Evolutionary conservation across 2,113 vertebrate species (phyloP), one percentile per base, ranked within the genome.

Genomic region (Neodon shergylaensis): DNA sequence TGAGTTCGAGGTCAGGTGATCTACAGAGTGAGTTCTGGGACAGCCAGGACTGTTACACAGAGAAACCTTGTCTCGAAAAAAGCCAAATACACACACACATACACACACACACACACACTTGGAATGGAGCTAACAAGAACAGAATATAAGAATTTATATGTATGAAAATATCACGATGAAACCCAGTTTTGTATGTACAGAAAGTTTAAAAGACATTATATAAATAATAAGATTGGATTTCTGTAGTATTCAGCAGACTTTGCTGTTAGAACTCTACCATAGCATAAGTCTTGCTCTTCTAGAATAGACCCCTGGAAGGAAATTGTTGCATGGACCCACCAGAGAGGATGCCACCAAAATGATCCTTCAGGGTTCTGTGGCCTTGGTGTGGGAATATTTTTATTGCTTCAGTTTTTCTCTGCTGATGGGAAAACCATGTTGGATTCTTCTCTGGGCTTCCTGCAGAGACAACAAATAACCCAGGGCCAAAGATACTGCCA

Each of bases 321-420:
- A 92, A 76, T 88, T 24, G 36, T 82, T 78, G 79, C 26, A 77
- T 88, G 82, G 81, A 68, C 94, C 36, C 73, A 7, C 47, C 52
- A 36, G 63, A 47, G 63, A 82, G 47, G 36, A 58, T 86, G 22
- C 78, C 91, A 86, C 77, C 66, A 91, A 93, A 94, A 65, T n/a
- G 73, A 72, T 86, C 44, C 85, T 66, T 88, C 13, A 33, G 24
- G 28, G 42, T 44, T 42, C 36, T 90, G 19, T 81, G 72, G 36
- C 0, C 88, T 79, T 88, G 58, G 58, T 0, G 0, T 88, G 44
- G 44, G 72, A 66, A 42, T 78, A 54, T 94, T 93, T 96, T 92
- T 36, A 58, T 86, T 58, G n/a, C 49, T 96, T 96, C 94, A 70
- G 3, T 95, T 96, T 88, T 70, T 94, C 65, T 88, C 92, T 52